Conservation (phyloP, 2,797 vertebrate genomes). For the Myripristis jacobus region DNA sequence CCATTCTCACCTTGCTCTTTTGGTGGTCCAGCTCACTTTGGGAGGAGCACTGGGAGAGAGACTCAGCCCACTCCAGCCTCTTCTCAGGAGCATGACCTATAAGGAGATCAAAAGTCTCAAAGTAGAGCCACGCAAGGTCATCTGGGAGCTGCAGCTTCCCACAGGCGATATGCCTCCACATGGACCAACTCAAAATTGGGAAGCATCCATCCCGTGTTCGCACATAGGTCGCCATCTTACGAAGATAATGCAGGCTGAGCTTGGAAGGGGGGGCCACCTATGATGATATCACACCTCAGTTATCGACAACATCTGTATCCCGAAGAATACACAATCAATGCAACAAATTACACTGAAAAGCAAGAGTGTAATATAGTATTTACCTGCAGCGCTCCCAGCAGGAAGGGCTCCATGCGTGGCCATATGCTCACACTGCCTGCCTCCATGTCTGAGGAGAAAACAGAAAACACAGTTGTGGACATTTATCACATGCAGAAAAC, state of each 20-base stretch:
- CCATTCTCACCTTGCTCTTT: slow-evolving; percentile 87
- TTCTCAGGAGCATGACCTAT: slow-evolving; percentile 75
- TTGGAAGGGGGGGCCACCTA: slow-evolving; percentile 85
- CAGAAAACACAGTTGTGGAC: neutral
- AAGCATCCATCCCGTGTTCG: slow-evolving; percentile 89
- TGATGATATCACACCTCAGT: neutral
- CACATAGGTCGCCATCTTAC: slow-evolving; percentile 91
- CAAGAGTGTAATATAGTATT: neutral
- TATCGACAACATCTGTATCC: neutral
- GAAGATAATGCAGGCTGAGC: slow-evolving; percentile 91
- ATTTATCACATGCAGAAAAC: neutral
- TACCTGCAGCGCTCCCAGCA: slow-evolving; percentile 89
- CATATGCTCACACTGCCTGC: slow-evolving; percentile 84
- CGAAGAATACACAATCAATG: neutral
- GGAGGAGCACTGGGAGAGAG: slow-evolving; percentile 86
- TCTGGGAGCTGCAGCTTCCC: slow-evolving; percentile 93
- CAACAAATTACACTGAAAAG: too few species aligned
- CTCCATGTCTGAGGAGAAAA: slow-evolving; percentile 82
- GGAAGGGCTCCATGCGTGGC: slow-evolving; percentile 93
- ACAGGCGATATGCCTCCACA: slow-evolving; percentile 95
- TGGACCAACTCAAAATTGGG: slow-evolving; percentile 88
- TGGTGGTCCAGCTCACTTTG: slow-evolving; percentile 89
- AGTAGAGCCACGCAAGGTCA: slow-evolving; percentile 94
- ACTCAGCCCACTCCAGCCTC: slow-evolving; percentile 91
- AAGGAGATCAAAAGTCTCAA: slow-evolving; percentile 92